Conservation (phyloP, 2,888 invertebrate genomes). For the Anthophora plumipes region DNA sequence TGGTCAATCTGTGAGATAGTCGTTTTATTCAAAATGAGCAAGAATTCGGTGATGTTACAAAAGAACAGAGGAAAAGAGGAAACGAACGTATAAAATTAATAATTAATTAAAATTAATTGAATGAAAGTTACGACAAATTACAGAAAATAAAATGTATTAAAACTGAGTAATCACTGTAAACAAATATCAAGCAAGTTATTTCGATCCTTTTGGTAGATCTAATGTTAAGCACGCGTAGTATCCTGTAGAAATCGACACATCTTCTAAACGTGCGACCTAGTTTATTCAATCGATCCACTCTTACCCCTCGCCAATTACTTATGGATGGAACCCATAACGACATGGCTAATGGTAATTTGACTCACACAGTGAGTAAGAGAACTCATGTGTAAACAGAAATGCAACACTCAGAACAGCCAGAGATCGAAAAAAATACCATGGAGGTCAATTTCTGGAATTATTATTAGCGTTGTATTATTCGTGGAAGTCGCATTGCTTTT, state of each 20-base stretch:
- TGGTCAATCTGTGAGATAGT: no score
- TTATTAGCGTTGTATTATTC: constrained; percentile 56
- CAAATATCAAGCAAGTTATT: no score
- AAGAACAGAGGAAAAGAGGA: no score
- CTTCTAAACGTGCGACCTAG: constrained; percentile 11
- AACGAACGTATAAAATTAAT: no score
- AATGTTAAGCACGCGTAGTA: not conserved
- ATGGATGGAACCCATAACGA: not conserved
- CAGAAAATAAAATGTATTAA: no score
- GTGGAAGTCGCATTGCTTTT: constrained; percentile 38
- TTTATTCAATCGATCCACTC: constrained; percentile 13
- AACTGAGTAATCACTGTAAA: no score
- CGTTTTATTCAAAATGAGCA: no score
- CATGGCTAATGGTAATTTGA: not conserved
- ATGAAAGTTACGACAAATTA: no score
- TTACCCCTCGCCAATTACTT: constrained; percentile 2
- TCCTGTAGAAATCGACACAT: not conserved
- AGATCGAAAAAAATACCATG: not conserved
- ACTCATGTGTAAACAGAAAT: not conserved
- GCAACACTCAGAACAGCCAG: not conserved
- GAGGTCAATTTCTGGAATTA: constrained; percentile 39
- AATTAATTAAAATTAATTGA: no score
- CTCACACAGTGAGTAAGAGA: not conserved
- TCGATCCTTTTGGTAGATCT: no score
- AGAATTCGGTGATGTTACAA: no score